Evolutionary conservation across 2,797 vertebrate species (phyloP).

Genomic region (Spondyliosoma cantharus): DNA sequence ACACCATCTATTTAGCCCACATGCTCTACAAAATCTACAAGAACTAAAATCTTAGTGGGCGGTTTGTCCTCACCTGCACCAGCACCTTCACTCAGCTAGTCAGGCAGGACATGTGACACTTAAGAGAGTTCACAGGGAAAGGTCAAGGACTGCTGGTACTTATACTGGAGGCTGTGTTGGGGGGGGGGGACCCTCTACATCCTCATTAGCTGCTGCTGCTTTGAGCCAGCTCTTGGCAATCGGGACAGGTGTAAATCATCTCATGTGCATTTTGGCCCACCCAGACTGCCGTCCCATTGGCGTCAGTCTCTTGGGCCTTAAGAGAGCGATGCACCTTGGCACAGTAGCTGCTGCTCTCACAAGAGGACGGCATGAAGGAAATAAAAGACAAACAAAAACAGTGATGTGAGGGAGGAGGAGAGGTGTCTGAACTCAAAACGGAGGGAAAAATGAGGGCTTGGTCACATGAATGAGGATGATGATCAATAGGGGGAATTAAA

Average conservation of each 20-base stretch:
- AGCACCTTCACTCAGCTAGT: constrained; percentile 60
- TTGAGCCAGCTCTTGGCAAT: constrained; percentile 81
- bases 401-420: constrained; percentile 26
- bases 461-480: constrained; percentile 57
- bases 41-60: background rate
- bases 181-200: constrained; percentile 39
- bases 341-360: constrained; percentile 81
- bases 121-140: constrained; percentile 54
- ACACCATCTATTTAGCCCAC: background rate
- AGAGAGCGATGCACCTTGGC: constrained; percentile 77
- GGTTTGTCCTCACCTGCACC: constrained; percentile 74
- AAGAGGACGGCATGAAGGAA: constrained; percentile 30
- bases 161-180: constrained; percentile 41
- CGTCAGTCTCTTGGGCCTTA: constrained; percentile 75
- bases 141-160: constrained; percentile 58
- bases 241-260: constrained; percentile 84
- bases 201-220: constrained; percentile 73
- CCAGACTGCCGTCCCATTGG: constrained; percentile 78
- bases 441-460: constrained; percentile 14
- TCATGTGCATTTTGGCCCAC: constrained; percentile 79
- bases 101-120: constrained; percentile 69
- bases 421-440: constrained; percentile 1
- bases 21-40: constrained; percentile 24
- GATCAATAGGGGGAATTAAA: constrained; percentile 53
- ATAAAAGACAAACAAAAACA: constrained; percentile 17